Evolutionary conservation across 2,888 invertebrate genomes (phyloP).

Genomic region (Hydropsyche betteni): DNA sequence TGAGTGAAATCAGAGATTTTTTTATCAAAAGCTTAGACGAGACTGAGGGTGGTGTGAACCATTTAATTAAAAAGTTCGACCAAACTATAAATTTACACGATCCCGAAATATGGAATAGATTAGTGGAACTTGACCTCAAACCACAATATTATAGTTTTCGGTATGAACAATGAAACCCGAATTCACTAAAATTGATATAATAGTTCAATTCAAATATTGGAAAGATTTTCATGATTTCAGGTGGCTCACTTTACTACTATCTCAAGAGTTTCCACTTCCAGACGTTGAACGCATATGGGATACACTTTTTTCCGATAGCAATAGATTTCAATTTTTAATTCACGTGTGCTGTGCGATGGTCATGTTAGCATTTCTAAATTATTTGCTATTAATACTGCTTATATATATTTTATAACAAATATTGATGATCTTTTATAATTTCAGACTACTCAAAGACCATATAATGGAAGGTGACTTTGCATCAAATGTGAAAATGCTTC

Average conservation of each 20-base stretch:
- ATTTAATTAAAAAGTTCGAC: constrained; percentile 86
- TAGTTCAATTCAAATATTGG: neutral
- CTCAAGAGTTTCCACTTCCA: constrained; percentile 97
- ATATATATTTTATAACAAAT: too few species aligned
- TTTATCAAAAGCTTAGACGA: constrained; percentile 97
- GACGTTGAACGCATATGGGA: constrained; percentile 99
- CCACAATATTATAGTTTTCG: constrained; percentile 97
- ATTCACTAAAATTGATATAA: neutral
- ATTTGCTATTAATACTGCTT: too few species aligned
- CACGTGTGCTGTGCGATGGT: constrained; percentile 98
- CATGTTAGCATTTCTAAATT: constrained; percentile 86
- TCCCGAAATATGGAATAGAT: constrained; percentile 75
- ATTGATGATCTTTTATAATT: neutral
- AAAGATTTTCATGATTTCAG: constrained; percentile 63
- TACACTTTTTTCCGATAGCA: constrained; percentile 89
- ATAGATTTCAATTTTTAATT: constrained; percentile 90
- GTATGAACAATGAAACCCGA: constrained; percentile 58
- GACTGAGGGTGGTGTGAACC: constrained; percentile 88
- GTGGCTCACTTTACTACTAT: constrained; percentile 94
- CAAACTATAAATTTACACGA: constrained; percentile 81
- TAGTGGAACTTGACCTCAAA: constrained; percentile 85
- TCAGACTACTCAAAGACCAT: constrained; percentile 82
- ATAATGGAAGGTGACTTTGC: constrained; percentile 91
- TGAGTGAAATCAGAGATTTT: constrained; percentile 97
- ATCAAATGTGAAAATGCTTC: constrained; percentile 90